Conservation (phyloP, 2,113 vertebrate genomes). For the Diphyllodes magnificus region DNA sequence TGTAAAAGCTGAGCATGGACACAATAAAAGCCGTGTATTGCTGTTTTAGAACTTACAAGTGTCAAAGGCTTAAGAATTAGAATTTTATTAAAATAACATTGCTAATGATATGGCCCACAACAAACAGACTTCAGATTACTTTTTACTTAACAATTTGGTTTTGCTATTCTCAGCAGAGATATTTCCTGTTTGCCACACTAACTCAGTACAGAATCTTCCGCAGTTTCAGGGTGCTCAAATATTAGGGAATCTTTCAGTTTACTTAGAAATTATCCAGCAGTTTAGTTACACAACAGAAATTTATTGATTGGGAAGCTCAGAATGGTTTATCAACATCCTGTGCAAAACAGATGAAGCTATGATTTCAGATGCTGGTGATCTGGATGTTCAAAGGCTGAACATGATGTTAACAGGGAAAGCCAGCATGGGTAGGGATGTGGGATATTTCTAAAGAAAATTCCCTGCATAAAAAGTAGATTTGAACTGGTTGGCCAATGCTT, state of each 20-base stretch:
- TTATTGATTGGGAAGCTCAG: background rate
- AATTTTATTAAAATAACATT: constrained; percentile 60
- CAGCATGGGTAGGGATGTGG: background rate
- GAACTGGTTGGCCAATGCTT: background rate
- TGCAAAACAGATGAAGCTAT: background rate
- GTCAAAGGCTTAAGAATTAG: constrained; percentile 51
- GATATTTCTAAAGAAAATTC: background rate
- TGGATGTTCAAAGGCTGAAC: background rate
- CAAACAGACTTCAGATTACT: constrained; percentile 41
- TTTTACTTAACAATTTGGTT: constrained; percentile 58
- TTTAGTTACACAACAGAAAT: background rate
- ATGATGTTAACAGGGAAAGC: background rate
- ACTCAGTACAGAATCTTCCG: background rate
- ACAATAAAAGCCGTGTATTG: constrained; percentile 26
- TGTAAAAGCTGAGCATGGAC: background rate
- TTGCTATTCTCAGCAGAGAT: constrained; percentile 9
- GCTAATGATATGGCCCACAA: constrained; percentile 52
- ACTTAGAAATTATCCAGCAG: background rate
- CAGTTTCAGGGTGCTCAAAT: background rate
- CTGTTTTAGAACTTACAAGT: background rate
- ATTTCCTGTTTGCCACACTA: background rate
- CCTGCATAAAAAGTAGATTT: background rate
- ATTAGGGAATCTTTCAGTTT: background rate
- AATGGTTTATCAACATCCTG: background rate
- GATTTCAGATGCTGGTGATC: background rate